phyloP scores from a whole-genome alignment of 2,888 invertebrate genomes.

The Noctua fimbriata region DNA sequence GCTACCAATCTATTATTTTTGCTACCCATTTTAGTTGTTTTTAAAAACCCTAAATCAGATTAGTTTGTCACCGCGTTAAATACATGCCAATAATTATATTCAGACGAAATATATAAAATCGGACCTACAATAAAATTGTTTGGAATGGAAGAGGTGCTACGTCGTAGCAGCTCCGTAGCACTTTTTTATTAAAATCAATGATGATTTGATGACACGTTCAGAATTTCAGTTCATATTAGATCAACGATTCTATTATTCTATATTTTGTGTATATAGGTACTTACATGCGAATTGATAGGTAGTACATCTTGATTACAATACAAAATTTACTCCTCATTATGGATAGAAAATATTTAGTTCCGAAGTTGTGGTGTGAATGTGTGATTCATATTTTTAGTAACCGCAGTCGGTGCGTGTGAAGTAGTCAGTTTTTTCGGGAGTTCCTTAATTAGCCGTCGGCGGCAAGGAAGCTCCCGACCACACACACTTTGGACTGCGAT shows the following conservation, averaged over 20 bases:
- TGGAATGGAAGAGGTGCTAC: slow-evolving; percentile 16
- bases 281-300: background rate
- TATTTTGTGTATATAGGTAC: background rate
- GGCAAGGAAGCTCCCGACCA: slow-evolving; percentile 82
- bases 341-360: slow-evolving; percentile 1
- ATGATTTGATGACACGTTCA: background rate
- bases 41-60: no score
- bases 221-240: background rate
- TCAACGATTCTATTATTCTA: background rate
- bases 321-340: background rate
- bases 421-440: slow-evolving; percentile 73
- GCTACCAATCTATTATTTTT: no score
- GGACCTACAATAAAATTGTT: background rate
- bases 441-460: slow-evolving; percentile 79
- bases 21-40: no score
- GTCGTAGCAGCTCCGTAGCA: slow-evolving; percentile 6
- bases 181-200: background rate
- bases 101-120: background rate
- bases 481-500: slow-evolving; percentile 75
- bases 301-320: background rate
- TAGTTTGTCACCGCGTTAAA: no score
- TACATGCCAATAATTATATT: no score
- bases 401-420: slow-evolving; percentile 66
- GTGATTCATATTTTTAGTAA: slow-evolving; percentile 34
- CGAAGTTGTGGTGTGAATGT: slow-evolving; percentile 40